Evolutionary conservation across 2,888 invertebrate genomes (phyloP).

Genomic region (Punctoribates punctum): DNA sequence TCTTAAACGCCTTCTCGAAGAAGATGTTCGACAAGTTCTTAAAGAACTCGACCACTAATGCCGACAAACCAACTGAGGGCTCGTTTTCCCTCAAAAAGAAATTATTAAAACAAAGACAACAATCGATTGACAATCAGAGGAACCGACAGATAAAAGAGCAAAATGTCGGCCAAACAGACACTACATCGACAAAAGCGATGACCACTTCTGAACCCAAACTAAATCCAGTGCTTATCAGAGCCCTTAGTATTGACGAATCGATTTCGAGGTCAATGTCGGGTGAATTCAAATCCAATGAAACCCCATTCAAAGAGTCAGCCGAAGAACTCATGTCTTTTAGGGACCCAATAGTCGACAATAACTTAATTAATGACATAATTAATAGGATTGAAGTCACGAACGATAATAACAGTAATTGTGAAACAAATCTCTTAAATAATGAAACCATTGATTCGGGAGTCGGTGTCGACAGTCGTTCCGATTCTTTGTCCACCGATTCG

Average conservation of each 20-base stretch:
- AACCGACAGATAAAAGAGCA: neutral
- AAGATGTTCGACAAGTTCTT: constrained; percentile 33
- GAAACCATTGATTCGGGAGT: neutral
- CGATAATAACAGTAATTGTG: neutral
- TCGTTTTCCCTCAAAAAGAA: neutral
- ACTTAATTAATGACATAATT: neutral
- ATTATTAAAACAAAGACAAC: constrained; percentile 4
- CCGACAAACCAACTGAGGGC: neutral
- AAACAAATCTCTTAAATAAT: neutral
- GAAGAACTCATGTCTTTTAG: neutral
- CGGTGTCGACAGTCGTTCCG: neutral
- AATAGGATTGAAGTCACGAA: neutral
- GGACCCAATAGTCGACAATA: constrained; percentile 3
- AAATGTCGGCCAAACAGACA: neutral
- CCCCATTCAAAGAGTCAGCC: neutral
- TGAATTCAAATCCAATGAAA: neutral
- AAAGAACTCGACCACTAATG: neutral
- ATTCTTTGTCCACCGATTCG: neutral
- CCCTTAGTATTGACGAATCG: constrained; percentile 19
- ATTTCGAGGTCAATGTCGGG: constrained; percentile 22
- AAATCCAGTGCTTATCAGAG: constrained; percentile 10
- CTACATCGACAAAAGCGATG: neutral
- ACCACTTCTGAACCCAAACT: neutral
- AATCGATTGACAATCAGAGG: neutral
- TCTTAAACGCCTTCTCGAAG: constrained; percentile 17